Evolutionary conservation across 1,140 invertebrate genomes (phyloP).

Genomic region (Macrotrachela quadricornifera): DNA sequence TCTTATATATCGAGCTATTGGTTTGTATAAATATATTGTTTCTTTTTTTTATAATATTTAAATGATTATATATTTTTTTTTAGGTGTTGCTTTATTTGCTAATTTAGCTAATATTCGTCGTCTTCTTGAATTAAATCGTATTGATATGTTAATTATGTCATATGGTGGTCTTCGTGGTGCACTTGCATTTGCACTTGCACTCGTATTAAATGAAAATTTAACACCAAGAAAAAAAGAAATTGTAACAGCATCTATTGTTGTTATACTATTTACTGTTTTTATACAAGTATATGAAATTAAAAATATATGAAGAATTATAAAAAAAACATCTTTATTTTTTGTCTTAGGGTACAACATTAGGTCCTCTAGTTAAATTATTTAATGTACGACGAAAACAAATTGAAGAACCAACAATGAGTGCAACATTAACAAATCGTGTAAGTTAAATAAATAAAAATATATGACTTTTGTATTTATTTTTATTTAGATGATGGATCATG

Average conservation of each 20-base stretch:
- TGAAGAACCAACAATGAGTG: background rate
- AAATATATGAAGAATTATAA: conserved; percentile 1
- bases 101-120: conserved; percentile 69
- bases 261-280: conserved; percentile 96
- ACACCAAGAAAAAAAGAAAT: conserved; percentile 48
- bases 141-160: conserved; percentile 93
- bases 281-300: conserved; percentile 39
- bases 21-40: conserved; percentile 14
- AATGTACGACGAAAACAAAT: conserved; percentile 44
- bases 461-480: background rate
- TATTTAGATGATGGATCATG: background rate
- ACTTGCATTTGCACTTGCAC: conserved; percentile 81
- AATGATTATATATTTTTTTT: conserved; percentile 11
- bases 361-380: conserved; percentile 74
- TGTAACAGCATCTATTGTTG: conserved; percentile 83
- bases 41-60: too few relatives aligned
- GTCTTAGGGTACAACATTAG: conserved; percentile 73
- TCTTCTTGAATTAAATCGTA: conserved; percentile 52
- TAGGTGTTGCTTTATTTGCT: conserved; percentile 62
- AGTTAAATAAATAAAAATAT: background rate
- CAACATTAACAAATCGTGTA: background rate
- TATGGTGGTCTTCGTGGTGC: conserved; percentile 89
- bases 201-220: conserved; percentile 51
- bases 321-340: background rate
- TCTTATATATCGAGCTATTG: conserved; percentile 64